Base-by-base conservation (phyloP, 2,797 vertebrate genomes). In the Odontamblyopus lacepedii region DNA sequence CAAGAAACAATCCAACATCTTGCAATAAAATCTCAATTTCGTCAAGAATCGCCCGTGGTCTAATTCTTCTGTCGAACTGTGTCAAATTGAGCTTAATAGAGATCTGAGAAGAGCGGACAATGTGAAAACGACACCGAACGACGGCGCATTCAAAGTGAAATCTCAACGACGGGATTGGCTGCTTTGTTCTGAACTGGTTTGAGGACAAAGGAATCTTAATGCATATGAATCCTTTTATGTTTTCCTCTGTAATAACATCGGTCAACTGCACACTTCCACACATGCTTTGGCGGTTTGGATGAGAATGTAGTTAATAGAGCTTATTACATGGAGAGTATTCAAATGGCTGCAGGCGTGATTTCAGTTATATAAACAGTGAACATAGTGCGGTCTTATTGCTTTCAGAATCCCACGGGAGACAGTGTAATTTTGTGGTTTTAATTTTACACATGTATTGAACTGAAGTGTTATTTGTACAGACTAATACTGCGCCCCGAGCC, bases 61-160 rank as follows among this genome's bases (percentile, higher is more conserved):
- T 73, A 69, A 83, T 88, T 85, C 80, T 62, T 68, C 27, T 6
- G 48, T 62, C 63, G 79, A 76, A 53, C 75, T 77, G 75, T 83
- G 80, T 83, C 81, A 80, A 90, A 86, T 88, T 89, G 81, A 32
- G 6, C 83, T 83, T 26, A 71, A 81, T 79, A 63, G 72, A 82
- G 71, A 84, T 91, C 76, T 73, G 59, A 75, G 80, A 77, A 30
- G 53, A 53, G 60, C 16, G 19, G 62, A 65, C 63, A 69, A 61
- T 70, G 68, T 78, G 78, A 68, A 75, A 83, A 80, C 69, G 38
- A 76, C 63, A 68, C 38, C 56, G 78, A 83, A 86, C 76, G 35
- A 8, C 35, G 2, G 35, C 50, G 16, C 79, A 78, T 72, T 77
- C 57, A 61, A 63, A 79, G 44, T 67, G 63, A 81, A 86, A 63